These are phyloP conservation scores for Coronaproctus castanopsis DNA, from an alignment of 2,888 invertebrate species.

Conservation along the genomic window DNA sequence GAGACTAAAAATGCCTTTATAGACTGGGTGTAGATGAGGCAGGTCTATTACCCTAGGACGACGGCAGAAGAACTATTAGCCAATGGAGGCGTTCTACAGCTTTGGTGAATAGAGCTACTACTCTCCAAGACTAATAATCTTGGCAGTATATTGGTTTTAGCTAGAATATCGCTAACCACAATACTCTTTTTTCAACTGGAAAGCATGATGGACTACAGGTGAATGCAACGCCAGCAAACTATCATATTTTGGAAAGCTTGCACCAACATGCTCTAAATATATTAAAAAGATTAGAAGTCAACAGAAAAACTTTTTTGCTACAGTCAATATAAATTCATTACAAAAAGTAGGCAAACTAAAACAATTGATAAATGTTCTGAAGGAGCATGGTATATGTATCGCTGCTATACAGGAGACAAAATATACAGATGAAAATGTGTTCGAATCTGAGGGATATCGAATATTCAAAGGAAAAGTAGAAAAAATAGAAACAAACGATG, in stretches of 20 bases:
- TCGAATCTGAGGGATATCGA: background rate
- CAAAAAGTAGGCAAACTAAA: background rate
- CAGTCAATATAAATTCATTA: background rate
- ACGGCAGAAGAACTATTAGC: too few relatives aligned
- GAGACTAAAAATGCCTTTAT: too few relatives aligned
- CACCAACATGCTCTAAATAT: background rate
- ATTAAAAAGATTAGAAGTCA: background rate
- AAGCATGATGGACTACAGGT: background rate
- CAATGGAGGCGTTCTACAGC: too few relatives aligned
- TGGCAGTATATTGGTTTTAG: too few relatives aligned
- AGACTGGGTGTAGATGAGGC: too few relatives aligned
- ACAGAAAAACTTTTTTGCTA: background rate
- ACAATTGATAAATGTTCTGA: background rate
- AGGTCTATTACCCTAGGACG: too few relatives aligned
- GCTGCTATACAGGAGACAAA: background rate
- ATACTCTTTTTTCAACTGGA: background rate
- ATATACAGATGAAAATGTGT: background rate
- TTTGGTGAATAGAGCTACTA: too few relatives aligned
- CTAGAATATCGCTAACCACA: too few relatives aligned
- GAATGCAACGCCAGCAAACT: background rate
- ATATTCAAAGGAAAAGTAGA: background rate
- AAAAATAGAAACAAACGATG: background rate
- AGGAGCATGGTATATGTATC: background rate
- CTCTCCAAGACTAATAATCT: too few relatives aligned
- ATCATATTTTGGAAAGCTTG: background rate